phyloP scores from a whole-genome alignment of 2,888 invertebrate genomes.

The Aleiodes leptofemur region DNA sequence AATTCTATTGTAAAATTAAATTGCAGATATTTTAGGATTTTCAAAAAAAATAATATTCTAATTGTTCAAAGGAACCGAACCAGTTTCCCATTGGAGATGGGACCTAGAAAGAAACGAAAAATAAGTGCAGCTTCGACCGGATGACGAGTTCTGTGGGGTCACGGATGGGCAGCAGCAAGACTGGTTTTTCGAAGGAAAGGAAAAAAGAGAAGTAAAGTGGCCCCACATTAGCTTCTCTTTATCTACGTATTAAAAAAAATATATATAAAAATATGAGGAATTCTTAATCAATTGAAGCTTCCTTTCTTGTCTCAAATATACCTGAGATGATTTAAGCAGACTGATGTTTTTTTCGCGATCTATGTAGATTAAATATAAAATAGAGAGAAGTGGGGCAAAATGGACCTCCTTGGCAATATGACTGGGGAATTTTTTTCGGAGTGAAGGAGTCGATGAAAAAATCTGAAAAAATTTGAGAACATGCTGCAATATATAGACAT shows the following conservation, averaged over 20 bases:
- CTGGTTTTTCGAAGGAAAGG: conserved; percentile 65
- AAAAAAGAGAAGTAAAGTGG: conserved; percentile 20
- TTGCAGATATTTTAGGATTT: not conserved
- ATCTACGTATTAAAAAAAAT: conserved; percentile 4
- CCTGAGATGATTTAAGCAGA: not conserved
- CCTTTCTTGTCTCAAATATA: conserved; percentile 23
- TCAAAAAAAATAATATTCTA: conserved; percentile 3
- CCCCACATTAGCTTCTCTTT: conserved; percentile 14
- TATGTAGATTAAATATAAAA: too few species aligned
- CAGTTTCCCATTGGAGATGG: conserved; percentile 31
- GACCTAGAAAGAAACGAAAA: conserved; percentile 42
- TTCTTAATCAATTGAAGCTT: conserved; percentile 28
- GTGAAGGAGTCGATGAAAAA: too few species aligned
- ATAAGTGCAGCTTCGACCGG: conserved; percentile 63
- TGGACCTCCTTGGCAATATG: too few species aligned
- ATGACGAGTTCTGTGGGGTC: conserved; percentile 72
- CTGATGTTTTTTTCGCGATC: too few species aligned
- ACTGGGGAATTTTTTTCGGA: too few species aligned
- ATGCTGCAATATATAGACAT: too few species aligned
- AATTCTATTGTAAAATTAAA: not conserved
- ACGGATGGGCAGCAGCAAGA: conserved; percentile 72
- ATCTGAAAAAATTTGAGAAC: too few species aligned
- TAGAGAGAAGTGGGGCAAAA: too few species aligned
- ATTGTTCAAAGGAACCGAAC: conserved; percentile 17
- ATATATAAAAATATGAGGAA: not conserved